Percentiles rank a stretch among this genome's conserved stretches.
Evolutionary conservation across 64 coral and sea anemone species (phyloP).

Genomic region (Platygyra sinensis): DNA sequence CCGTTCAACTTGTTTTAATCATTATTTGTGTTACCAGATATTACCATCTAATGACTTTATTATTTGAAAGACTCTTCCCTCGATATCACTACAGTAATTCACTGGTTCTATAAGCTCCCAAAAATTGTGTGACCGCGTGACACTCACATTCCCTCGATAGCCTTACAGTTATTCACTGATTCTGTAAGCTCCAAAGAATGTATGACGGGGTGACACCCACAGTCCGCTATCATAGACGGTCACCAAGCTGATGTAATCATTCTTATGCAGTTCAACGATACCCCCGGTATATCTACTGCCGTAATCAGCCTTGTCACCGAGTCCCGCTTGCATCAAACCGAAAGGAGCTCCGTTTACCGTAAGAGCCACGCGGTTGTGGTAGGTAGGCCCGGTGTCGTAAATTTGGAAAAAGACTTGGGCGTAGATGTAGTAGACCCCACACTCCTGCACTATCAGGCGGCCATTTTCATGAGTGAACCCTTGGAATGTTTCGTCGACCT

Average conservation of each 20-base stretch:
- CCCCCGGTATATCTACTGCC: not conserved
- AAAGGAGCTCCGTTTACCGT: not conserved
- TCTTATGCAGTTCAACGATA: not conserved
- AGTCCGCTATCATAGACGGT: not conserved
- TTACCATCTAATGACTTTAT: too few species aligned
- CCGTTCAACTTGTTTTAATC: too few species aligned
- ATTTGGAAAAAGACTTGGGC: not conserved
- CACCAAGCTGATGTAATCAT: not conserved
- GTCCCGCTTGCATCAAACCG: not conserved
- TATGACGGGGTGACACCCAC: not conserved
- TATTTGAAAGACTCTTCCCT: too few species aligned
- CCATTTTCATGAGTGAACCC: not conserved
- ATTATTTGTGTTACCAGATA: too few species aligned
- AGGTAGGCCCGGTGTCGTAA: too few species aligned
- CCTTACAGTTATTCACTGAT: not conserved
- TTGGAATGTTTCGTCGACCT: not conserved
- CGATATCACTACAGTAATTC: too few species aligned
- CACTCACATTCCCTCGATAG: not conserved
- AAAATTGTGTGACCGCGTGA: not conserved
- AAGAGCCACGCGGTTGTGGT: not conserved
- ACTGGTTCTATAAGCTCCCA: slow-evolving; percentile 5
- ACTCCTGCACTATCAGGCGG: not conserved
- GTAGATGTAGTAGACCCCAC: not conserved
- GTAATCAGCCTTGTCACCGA: not conserved
- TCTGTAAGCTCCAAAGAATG: slow-evolving; percentile 18